phyloP scores from a whole-genome alignment of 2,888 invertebrate species.

The Eupsilia transversa region DNA sequence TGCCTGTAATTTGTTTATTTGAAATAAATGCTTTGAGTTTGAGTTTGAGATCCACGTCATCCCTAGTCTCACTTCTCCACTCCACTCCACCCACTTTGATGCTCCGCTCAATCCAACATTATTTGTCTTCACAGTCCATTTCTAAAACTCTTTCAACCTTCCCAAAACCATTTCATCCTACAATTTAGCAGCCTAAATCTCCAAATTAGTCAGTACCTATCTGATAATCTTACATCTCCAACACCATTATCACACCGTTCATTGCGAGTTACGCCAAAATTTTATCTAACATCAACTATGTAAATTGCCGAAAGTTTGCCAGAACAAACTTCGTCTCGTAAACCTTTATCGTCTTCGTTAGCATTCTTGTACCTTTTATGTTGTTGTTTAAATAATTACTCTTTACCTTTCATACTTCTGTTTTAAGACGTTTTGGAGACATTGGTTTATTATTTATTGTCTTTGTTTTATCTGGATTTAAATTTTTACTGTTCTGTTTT shows the following conservation, averaged over 20 bases:
- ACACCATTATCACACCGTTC: slow-evolving; percentile 66
- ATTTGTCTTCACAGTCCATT: neutral
- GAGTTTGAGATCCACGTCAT: too few relatives aligned
- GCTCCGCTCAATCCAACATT: neutral
- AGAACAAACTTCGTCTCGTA: slow-evolving; percentile 60
- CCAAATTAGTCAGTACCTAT: slow-evolving; percentile 48
- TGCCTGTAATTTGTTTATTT: too few relatives aligned
- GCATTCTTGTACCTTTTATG: slow-evolving; percentile 57
- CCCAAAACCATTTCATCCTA: neutral
- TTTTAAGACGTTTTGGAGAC: slow-evolving; percentile 10
- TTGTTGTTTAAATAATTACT: slow-evolving; percentile 66
- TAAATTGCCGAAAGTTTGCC: slow-evolving; percentile 65
- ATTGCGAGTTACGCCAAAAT: slow-evolving; percentile 48
- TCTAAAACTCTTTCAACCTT: neutral
- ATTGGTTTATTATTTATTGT: slow-evolving; percentile 9
- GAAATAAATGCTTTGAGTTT: too few relatives aligned
- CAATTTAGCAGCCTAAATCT: slow-evolving; percentile 19
- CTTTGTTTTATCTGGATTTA: neutral
- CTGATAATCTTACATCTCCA: slow-evolving; percentile 42
- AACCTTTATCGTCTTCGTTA: slow-evolving; percentile 67
- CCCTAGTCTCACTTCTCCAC: neutral
- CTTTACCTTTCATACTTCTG: slow-evolving; percentile 37
- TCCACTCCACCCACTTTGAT: neutral
- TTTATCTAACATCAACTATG: slow-evolving; percentile 64
- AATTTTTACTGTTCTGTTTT: neutral